Conservation (phyloP, 1,140 invertebrate species). For the Penaeus japonicus region DNA sequence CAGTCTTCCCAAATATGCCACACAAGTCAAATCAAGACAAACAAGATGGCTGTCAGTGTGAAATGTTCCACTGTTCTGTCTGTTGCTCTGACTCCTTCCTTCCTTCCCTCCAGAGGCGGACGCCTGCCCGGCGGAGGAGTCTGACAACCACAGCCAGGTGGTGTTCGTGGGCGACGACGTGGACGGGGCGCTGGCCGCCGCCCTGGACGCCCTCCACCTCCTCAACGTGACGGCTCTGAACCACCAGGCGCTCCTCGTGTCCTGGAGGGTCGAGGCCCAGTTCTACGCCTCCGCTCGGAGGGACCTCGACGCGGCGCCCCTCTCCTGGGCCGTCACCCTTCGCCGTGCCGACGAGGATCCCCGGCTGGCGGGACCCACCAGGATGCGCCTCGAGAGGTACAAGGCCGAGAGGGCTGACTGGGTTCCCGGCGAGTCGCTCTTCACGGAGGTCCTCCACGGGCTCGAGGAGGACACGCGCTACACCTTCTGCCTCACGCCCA, state of each 20-base stretch:
- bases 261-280: slow-evolving; percentile 29
- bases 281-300: slow-evolving; percentile 6
- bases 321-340: slow-evolving; percentile 34
- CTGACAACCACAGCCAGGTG: background rate
- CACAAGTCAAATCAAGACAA: too few relatives aligned
- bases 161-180: slow-evolving; percentile 36
- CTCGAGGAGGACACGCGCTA: slow-evolving; percentile 8
- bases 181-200: background rate
- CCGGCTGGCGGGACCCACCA: background rate
- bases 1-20: too few relatives aligned
- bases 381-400: slow-evolving; percentile 26
- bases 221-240: slow-evolving; percentile 34
- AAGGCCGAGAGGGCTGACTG: background rate
- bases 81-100: too few relatives aligned
- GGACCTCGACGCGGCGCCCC: background rate
- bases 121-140: background rate
- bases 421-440: slow-evolving; percentile 11
- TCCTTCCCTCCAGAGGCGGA: background rate
- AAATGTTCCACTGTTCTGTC: too few relatives aligned
- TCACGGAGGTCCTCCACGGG: slow-evolving; percentile 31
- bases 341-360: background rate
- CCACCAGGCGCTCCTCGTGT: slow-evolving; percentile 32
- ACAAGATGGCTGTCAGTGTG: too few relatives aligned
- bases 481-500: slow-evolving; percentile 14
- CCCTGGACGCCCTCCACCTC: slow-evolving; percentile 7